A percentile compares a stretch with the other conserved stretches of the same genome.
Conservation (phyloP, 2,888 invertebrate genomes). For the Tipula helvola region DNA sequence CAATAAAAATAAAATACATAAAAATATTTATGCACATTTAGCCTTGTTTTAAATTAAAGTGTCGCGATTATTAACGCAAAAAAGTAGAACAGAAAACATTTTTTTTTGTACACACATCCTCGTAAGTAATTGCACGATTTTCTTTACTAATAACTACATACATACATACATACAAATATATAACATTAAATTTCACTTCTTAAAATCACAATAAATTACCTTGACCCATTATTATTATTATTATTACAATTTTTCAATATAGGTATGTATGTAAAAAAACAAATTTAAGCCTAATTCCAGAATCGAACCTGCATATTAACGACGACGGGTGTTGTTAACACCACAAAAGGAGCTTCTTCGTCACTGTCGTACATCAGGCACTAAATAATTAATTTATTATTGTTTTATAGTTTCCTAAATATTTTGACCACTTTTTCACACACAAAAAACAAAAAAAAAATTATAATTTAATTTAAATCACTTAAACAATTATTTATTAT, state of each 20-base stretch:
- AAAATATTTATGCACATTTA: neutral
- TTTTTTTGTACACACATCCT: neutral
- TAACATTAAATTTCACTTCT: neutral
- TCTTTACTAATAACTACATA: no score
- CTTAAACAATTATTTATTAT: neutral
- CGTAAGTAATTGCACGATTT: slow-evolving; percentile 12
- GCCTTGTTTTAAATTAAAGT: neutral
- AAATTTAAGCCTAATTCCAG: neutral
- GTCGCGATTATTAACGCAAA: neutral
- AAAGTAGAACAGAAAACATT: slow-evolving; percentile 6
- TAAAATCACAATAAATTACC: slow-evolving; percentile 5
- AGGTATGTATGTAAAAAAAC: neutral
- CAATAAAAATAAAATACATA: neutral
- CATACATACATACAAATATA: no score
- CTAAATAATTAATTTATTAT: neutral
- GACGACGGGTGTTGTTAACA: slow-evolving; percentile 51
- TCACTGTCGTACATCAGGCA: slow-evolving; percentile 46
- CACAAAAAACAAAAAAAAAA: neutral
- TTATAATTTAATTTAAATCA: neutral
- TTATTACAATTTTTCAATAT: neutral
- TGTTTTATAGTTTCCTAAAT: neutral
- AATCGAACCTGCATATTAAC: slow-evolving; percentile 39
- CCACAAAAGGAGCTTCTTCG: slow-evolving; percentile 53
- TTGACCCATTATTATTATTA: neutral
- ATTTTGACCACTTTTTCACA: neutral